Base-by-base conservation (phyloP, 2,888 invertebrate species). In the Masnerella sp. region DNA sequence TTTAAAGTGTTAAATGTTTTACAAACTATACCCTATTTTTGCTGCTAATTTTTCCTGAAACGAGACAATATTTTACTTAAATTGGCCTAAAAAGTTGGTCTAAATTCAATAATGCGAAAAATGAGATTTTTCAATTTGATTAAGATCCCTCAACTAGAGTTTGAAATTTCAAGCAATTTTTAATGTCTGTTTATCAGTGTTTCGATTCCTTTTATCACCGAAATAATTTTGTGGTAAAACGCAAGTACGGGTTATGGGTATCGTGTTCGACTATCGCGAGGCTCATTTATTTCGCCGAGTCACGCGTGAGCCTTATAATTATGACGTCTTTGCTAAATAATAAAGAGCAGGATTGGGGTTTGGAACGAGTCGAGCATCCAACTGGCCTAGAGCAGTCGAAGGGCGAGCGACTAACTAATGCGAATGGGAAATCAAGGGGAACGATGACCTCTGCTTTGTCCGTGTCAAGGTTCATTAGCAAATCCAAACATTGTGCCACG, bases 361-460 rank as follows among this genome's bases (percentile, higher is more conserved):
- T 67, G 52, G 69, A 73, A 43, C 70, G 38, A 54, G 51, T 9
- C 54, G 58, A 62, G 58, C 40, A 56, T 61, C 58, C 56, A 56
- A 61, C 49, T 54, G 65, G 45, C 69, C 52, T 58, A 49, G 22
- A 68, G 32, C 25, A 8, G 15, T 58, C 51, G 56, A 47, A 32
- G 56, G 47, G 22, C 56, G 40, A 52, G 11, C 30, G 77, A 74
- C 76, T 73, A 74, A 78, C 74, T 67, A 76, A 70, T 70, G 77
- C 78, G 77, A 75, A 77, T 74, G 70, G 76, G 76, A 80, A 83
- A 78, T 78, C 80, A 81, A 79, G 43, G 59, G 51, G 80, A 78
- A 80, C 79, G 82, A 83, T 69, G 69, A 69, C 61, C 68, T 45
- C 68, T 17, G 52, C 28, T 59, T 51, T 34, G 68, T 58, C 59